Percentiles rank a stretch among this genome's conserved stretches.
phyloP scores from a whole-genome alignment of 2,113 vertebrate genomes.

The Myanophis thanlyinensis region DNA sequence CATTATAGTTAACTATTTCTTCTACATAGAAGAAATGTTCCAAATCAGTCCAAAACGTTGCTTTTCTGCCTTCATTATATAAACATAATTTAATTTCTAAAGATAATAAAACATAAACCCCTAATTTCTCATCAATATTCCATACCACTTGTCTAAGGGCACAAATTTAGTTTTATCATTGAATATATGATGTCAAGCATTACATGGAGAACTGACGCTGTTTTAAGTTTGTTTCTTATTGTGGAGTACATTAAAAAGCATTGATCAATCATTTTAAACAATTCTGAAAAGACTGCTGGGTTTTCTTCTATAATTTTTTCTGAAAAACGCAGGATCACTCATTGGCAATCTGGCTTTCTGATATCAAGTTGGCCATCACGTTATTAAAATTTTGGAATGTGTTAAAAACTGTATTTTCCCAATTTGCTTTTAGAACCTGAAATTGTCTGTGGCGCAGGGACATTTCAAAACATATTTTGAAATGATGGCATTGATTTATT shows the following conservation, averaged over 20 bases:
- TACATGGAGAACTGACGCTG: neutral
- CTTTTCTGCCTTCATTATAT: neutral
- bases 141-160: neutral
- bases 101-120: neutral
- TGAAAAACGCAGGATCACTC: neutral
- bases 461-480: neutral
- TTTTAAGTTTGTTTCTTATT: neutral
- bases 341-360: neutral
- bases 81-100: neutral
- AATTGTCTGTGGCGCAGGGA: neutral
- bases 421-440: neutral
- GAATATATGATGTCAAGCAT: neutral
- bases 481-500: neutral
- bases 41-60: neutral
- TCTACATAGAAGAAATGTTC: neutral
- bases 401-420: neutral
- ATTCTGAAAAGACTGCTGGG: neutral
- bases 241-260: neutral
- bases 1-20: neutral
- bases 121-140: neutral
- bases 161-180: neutral
- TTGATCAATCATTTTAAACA: neutral
- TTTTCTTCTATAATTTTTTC: neutral
- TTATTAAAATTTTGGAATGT: neutral
- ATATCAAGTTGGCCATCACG: neutral